phyloP scores from a whole-genome alignment of 2,888 invertebrate genomes.

The Pollenia amentaria region DNA sequence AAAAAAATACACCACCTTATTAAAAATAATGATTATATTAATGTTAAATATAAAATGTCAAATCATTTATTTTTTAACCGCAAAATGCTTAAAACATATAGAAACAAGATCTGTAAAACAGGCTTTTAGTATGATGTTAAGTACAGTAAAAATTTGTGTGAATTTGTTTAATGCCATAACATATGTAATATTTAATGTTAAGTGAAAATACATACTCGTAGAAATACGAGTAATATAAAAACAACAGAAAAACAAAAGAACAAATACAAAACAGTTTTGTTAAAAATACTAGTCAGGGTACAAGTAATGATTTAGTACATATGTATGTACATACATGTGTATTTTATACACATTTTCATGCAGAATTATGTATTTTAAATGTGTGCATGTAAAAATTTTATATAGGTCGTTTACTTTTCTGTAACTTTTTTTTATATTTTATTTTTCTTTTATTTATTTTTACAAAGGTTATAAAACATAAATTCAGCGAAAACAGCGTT shows the following conservation, averaged over 20 bases:
- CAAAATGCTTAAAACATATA: slow-evolving; percentile 30
- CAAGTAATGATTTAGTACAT: slow-evolving; percentile 4
- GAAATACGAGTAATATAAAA: slow-evolving; percentile 26
- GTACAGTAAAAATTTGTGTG: slow-evolving; percentile 5
- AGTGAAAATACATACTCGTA: slow-evolving; percentile 24
- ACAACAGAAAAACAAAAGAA: slow-evolving; percentile 19
- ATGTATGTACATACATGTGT: no score
- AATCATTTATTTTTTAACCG: slow-evolving; percentile 26
- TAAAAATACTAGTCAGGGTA: slow-evolving; percentile 12
- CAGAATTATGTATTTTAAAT: not conserved
- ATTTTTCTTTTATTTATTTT: slow-evolving; percentile 1
- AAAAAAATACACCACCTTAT: not conserved
- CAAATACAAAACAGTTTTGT: slow-evolving; percentile 36
- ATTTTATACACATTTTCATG: not conserved
- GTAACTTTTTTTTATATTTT: slow-evolving; percentile 12
- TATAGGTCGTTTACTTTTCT: slow-evolving; percentile 24
- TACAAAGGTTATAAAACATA: slow-evolving; percentile 50
- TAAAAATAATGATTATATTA: not conserved
- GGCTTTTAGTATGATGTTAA: not conserved
- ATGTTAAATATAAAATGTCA: slow-evolving; percentile 30
- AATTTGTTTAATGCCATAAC: slow-evolving; percentile 46
- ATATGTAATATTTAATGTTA: slow-evolving; percentile 62
- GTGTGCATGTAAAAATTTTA: not conserved
- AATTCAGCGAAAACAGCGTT: slow-evolving; percentile 49
- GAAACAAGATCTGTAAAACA: not conserved